Percentiles rank a stretch among this genome's conserved stretches.
phyloP scores from a whole-genome alignment of 1,140 invertebrate species.

The Monochamus saltuarius region DNA sequence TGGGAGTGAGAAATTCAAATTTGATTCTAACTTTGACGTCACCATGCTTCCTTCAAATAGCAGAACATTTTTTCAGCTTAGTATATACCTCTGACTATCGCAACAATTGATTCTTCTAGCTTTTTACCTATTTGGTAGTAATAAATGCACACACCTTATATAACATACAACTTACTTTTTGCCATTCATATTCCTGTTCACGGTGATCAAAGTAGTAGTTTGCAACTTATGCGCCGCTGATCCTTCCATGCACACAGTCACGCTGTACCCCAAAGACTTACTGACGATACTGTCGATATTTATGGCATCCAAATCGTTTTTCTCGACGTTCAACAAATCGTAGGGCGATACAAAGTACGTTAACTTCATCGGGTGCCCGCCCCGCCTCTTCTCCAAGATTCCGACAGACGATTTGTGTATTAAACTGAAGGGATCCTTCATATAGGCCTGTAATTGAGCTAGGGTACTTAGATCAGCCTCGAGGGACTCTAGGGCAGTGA shows the following conservation, averaged over 20 bases:
- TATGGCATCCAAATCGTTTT: conserved; percentile 70
- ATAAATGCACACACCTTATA: too few relatives aligned
- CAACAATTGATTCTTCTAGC: too few relatives aligned
- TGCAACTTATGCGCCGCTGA: conserved; percentile 86
- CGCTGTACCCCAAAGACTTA: conserved; percentile 78
- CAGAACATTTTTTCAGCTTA: too few relatives aligned
- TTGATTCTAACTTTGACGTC: too few relatives aligned
- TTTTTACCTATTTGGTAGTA: too few relatives aligned
- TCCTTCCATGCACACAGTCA: conserved; percentile 88
- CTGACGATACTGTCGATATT: conserved; percentile 71
- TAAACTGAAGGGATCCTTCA: conserved; percentile 82
- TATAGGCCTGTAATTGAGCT: conserved; percentile 72
- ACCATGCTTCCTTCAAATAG: too few relatives aligned
- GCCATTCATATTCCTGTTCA: conserved; percentile 69
- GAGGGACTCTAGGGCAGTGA: conserved; percentile 85
- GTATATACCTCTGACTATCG: too few relatives aligned
- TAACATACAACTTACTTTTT: conserved; percentile 67
- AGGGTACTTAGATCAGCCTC: conserved; percentile 88
- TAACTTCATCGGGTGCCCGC: conserved; percentile 87
- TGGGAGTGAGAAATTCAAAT: too few relatives aligned
- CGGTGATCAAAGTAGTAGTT: conserved; percentile 75
- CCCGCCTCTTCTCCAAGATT: conserved; percentile 72
- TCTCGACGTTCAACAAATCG: conserved; percentile 79
- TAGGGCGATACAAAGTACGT: conserved; percentile 96
- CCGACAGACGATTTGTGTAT: conserved; percentile 91